Evolutionary conservation across 2,797 vertebrate genomes (phyloP).

Genomic region (Antennarius maculatus): DNA sequence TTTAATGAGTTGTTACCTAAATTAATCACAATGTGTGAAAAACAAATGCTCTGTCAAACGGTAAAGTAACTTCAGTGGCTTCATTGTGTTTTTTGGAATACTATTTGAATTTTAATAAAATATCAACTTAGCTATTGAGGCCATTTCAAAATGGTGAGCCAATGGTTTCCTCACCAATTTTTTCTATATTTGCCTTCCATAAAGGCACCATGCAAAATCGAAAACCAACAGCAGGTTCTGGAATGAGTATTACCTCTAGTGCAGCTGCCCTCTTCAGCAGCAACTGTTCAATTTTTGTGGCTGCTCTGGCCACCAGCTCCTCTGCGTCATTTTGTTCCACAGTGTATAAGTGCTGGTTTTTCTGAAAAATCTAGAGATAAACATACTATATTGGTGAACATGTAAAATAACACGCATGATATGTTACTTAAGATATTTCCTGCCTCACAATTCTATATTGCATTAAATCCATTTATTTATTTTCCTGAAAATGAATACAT

Average conservation of each 20-base stretch:
- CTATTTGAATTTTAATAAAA: too few species aligned
- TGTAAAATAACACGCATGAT: not conserved
- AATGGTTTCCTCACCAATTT: too few species aligned
- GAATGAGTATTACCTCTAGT: conserved; percentile 86
- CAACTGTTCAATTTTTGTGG: conserved; percentile 94
- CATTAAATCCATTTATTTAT: not conserved
- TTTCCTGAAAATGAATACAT: not conserved
- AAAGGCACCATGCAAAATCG: too few species aligned
- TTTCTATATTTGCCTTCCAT: too few species aligned
- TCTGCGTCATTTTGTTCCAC: conserved; percentile 93
- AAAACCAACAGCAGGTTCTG: conserved; percentile 25
- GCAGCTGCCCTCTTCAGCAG: conserved; percentile 92
- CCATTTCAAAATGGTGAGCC: too few species aligned
- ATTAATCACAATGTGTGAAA: not conserved
- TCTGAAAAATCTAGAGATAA: conserved; percentile 75
- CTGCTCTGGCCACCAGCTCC: conserved; percentile 92
- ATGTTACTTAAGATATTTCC: not conserved
- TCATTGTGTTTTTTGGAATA: too few species aligned
- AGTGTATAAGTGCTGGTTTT: conserved; percentile 84
- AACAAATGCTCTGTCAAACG: too few species aligned
- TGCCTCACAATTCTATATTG: not conserved
- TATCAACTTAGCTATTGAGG: too few species aligned
- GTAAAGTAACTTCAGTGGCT: too few species aligned
- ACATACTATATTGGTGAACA: not conserved
- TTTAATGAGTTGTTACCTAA: too few species aligned